phyloP scores from a whole-genome alignment of 2,797 vertebrate species.

The Chiroxiphia lanceolata region DNA sequence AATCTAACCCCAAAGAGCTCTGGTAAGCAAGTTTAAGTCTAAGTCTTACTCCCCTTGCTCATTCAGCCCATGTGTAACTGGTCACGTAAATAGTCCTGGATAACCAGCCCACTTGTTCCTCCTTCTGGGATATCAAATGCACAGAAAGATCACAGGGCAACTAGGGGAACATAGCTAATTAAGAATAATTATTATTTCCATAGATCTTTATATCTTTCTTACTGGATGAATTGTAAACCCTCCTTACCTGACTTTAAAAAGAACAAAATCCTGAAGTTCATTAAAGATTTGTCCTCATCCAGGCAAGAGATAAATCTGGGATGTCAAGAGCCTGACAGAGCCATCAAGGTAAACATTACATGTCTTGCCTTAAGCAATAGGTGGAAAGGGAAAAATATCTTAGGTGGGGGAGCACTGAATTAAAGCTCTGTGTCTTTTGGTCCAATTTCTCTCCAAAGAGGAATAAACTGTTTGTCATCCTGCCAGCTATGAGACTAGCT shows the following conservation, averaged over 20 bases:
- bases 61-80: neutral
- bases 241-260: neutral
- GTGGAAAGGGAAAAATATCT: neutral
- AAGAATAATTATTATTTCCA: neutral
- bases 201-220: neutral
- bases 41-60: neutral
- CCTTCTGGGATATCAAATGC: neutral
- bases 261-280: neutral
- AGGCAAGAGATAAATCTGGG: neutral
- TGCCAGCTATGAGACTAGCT: slow-evolving; percentile 54
- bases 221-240: neutral
- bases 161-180: neutral
- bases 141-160: neutral
- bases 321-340: neutral
- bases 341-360: slow-evolving; percentile 1
- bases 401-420: slow-evolving; percentile 6
- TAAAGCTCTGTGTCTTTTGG: slow-evolving; percentile 21
- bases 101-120: neutral
- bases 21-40: neutral
- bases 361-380: slow-evolving; percentile 25
- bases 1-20: neutral
- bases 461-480: slow-evolving; percentile 59
- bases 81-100: accelerated
- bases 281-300: neutral
- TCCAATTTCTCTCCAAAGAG: slow-evolving; percentile 40